phyloP scores from a whole-genome alignment of 2,797 vertebrate species.

The Anguilla megastoma region DNA sequence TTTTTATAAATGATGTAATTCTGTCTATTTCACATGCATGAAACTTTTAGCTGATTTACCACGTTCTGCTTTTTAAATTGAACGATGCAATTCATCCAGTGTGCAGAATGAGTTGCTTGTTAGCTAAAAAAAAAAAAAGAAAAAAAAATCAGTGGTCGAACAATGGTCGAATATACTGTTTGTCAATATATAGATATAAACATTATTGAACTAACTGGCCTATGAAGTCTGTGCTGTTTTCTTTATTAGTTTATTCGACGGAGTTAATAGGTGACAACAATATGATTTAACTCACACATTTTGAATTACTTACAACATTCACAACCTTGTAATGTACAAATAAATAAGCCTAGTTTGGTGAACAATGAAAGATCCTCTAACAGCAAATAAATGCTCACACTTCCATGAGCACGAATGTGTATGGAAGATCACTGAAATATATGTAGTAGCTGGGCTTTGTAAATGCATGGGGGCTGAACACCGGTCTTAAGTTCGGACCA shows the following conservation, averaged over 20 bases:
- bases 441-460: background rate
- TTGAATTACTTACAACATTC: background rate
- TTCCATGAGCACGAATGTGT: background rate
- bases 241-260: background rate
- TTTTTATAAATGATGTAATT: background rate
- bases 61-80: background rate
- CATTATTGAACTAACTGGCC: background rate
- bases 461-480: background rate
- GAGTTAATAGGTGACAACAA: background rate
- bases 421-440: background rate
- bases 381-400: background rate
- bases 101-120: constrained; percentile 12
- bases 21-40: constrained; percentile 13
- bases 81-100: background rate
- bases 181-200: background rate
- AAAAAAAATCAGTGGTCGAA: background rate
- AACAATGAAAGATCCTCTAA: background rate
- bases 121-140: constrained; percentile 10
- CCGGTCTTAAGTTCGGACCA: background rate
- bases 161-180: background rate
- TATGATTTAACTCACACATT: background rate
- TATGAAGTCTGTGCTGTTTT: background rate
- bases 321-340: background rate
- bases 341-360: background rate
- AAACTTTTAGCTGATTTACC: background rate